Percentiles rank a stretch among this genome's conserved stretches.
phyloP scores from a whole-genome alignment of 2,888 invertebrate genomes.

The Dryocosmus kuriphilus region DNA sequence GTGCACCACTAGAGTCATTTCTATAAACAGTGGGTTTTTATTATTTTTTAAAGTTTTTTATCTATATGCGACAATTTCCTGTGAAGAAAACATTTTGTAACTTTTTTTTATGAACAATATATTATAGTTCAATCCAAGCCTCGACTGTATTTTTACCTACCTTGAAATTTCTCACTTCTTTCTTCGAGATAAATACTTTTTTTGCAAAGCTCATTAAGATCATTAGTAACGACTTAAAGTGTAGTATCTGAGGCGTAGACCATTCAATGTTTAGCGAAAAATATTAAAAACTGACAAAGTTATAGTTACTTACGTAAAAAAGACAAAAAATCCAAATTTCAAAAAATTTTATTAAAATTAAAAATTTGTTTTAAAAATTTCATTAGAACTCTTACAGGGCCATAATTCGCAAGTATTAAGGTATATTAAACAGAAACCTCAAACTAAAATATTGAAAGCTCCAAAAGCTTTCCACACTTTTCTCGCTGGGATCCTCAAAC shows the following conservation, averaged over 20 bases:
- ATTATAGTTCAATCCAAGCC: not conserved
- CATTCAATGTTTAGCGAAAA: not conserved
- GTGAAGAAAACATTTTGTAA: not conserved
- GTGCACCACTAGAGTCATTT: no score
- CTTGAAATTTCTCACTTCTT: not conserved
- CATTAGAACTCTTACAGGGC: no score
- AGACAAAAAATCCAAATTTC: not conserved
- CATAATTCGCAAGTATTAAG: no score
- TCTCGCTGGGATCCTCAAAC: no score
- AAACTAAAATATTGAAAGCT: no score
- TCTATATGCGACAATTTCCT: no score
- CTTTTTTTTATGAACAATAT: not conserved
- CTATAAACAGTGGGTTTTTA: not conserved
- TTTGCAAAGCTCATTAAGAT: not conserved
- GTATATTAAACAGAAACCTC: no score
- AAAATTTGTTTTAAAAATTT: no score
- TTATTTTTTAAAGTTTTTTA: no score
- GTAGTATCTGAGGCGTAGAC: slow-evolving; percentile 1
- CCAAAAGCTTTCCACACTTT: no score
- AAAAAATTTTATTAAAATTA: no score
- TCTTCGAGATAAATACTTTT: slow-evolving; percentile 17
- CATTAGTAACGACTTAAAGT: slow-evolving; percentile 15
- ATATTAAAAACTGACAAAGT: not conserved
- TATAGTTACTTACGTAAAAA: not conserved
- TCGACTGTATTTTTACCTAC: not conserved